Conservation (phyloP, 1,140 invertebrate species). For the Chionoecetes opilio region DNA sequence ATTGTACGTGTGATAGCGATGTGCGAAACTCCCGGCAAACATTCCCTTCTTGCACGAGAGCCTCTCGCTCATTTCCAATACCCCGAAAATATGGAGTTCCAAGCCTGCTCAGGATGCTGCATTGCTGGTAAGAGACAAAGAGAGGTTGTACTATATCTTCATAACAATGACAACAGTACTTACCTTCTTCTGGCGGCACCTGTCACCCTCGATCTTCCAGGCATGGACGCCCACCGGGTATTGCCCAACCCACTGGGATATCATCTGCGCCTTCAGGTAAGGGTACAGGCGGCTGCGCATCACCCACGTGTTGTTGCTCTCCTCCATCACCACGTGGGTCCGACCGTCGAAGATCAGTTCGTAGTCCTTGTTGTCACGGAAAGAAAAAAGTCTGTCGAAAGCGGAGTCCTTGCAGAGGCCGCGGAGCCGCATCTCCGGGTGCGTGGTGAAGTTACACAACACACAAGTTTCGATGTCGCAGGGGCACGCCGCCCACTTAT, state of each 20-base stretch:
- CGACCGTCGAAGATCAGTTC: slow-evolving; percentile 53
- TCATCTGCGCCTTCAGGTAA: slow-evolving; percentile 39
- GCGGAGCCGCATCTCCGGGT: slow-evolving; percentile 62
- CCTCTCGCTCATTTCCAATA: no score
- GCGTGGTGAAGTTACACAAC: slow-evolving; percentile 62
- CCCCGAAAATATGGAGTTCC: no score
- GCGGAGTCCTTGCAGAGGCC: slow-evolving; percentile 58
- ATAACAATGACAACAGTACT: background rate
- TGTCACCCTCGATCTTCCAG: slow-evolving; percentile 58
- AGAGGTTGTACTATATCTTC: no score
- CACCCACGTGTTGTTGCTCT: slow-evolving; percentile 33
- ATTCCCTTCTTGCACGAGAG: no score
- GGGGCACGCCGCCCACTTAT: slow-evolving; percentile 67
- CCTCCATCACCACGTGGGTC: slow-evolving; percentile 48
- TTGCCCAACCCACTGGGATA: slow-evolving; percentile 13
- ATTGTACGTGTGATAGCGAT: no score
- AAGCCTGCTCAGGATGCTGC: no score
- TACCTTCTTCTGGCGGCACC: slow-evolving; percentile 58
- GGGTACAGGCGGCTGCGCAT: slow-evolving; percentile 64
- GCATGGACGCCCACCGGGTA: slow-evolving; percentile 68
- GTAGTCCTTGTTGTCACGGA: slow-evolving; percentile 49
- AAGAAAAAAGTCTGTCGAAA: slow-evolving; percentile 55
- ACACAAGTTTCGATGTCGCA: slow-evolving; percentile 69
- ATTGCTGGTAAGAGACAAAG: no score
- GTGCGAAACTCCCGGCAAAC: no score